Evolutionary conservation across 2,888 invertebrate genomes (phyloP).

Genomic region (Trichacis sp.): DNA sequence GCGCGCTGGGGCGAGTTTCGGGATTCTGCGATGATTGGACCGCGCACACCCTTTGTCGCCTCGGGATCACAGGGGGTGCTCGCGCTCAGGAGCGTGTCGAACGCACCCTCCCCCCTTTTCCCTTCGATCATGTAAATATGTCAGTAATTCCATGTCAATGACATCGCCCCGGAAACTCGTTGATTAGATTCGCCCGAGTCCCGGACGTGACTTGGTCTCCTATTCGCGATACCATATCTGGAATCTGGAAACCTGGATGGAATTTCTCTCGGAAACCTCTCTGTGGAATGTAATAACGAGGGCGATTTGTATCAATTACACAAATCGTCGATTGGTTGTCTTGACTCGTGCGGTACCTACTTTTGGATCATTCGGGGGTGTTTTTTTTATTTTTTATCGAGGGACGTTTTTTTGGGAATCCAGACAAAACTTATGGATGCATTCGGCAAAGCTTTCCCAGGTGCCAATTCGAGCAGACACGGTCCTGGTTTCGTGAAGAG

Average conservation of each 20-base stretch:
- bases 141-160: not conserved
- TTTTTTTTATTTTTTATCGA: too few relatives aligned
- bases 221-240: too few relatives aligned
- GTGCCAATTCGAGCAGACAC: constrained; percentile 46
- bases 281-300: too few relatives aligned
- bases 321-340: too few relatives aligned
- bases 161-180: not conserved
- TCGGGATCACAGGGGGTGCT: constrained; percentile 53
- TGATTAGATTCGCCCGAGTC: too few relatives aligned
- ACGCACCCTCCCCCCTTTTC: constrained; percentile 1
- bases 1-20: constrained; percentile 71
- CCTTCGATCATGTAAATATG: constrained; percentile 6
- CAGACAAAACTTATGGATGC: not conserved
- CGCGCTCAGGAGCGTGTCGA: constrained; percentile 55
- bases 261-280: too few relatives aligned
- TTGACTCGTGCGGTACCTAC: too few relatives aligned
- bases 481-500: constrained; percentile 54
- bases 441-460: constrained; percentile 23
- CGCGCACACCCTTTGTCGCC: constrained; percentile 61
- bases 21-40: constrained; percentile 69
- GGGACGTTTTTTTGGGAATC: too few relatives aligned
- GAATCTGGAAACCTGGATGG: too few relatives aligned
- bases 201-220: too few relatives aligned
- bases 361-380: too few relatives aligned
- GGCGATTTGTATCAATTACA: too few relatives aligned